Base-by-base conservation (phyloP, 2,888 invertebrate genomes). In the Apeira syringaria region DNA sequence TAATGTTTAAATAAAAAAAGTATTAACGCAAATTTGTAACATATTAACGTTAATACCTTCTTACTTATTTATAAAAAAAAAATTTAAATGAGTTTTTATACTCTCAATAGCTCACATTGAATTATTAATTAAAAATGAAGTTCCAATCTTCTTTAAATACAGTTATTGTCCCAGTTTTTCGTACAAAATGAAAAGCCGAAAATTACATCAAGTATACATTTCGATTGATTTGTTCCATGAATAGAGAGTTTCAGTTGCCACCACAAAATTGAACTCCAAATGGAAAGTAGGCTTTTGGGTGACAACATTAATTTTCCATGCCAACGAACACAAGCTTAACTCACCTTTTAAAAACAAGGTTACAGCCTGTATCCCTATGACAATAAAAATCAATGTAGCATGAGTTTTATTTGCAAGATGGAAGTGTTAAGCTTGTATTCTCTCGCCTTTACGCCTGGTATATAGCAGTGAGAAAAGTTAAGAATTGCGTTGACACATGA, bases 221-320 rank as follows among this genome's bases (percentile, higher is more conserved):
- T 35, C 49, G 45, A 57, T 57, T 56, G 58, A 59, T 62, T 61
- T 54, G 47, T 40, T 11, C 50, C 40, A 36, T 47, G 40, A 47
- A 42, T 32, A 44, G 37, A 18, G 9, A 20, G 15, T 30, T 22
- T 33, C 45, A 52, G 53, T 51, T 57, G 50, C 42, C 54, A 58
- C 55, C 50, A 54, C 55, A 63, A 67, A 67, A 63, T 62, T 60
- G 58, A 63, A 60, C 49, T 53, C 59, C 45, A 52, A 63, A 68
- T 65, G 50, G 62, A 66, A 67, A 69, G 56, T 63, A 62, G 64
- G 62, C 62, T 62, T 68, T 54, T 41, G 45, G 53, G 55, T 65
- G 68, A 70, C 71, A 72, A 62, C 65, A 74, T 76, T 70, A 66
- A 74, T 74, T 74, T 73, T 66, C 66, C 69, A 55, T 62, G 55